phyloP scores from a whole-genome alignment of 2,797 vertebrate genomes.

The Xyrichtys novacula region DNA sequence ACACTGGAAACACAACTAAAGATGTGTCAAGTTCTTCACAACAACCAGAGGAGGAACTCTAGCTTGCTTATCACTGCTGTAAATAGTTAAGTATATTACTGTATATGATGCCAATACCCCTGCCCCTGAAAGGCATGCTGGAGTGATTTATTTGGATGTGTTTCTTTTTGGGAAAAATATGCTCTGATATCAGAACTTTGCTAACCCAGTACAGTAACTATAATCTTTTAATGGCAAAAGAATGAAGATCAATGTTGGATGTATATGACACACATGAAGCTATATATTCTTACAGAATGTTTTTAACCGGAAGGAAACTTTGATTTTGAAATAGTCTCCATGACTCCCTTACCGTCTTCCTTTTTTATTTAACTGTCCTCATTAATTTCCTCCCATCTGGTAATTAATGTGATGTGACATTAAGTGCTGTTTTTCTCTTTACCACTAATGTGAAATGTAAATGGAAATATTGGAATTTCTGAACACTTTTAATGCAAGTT shows the following conservation, averaged over 20 bases:
- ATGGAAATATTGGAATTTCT: constrained; percentile 40
- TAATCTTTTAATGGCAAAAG: constrained; percentile 44
- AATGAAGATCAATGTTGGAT: constrained; percentile 53
- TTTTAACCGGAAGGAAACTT: constrained; percentile 38
- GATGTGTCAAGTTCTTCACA: constrained; percentile 48
- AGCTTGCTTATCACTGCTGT: constrained; percentile 75
- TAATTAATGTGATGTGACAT: constrained; percentile 55
- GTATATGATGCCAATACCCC: constrained; percentile 57
- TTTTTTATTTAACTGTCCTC: constrained; percentile 18
- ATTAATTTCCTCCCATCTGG: constrained; percentile 27
- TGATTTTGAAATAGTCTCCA: constrained; percentile 47
- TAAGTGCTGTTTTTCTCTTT: constrained; percentile 51
- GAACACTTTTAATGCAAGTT: constrained; percentile 37
- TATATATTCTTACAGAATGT: constrained; percentile 47
- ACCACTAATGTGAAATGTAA: constrained; percentile 57
- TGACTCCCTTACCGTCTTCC: constrained; percentile 25
- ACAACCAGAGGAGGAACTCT: constrained; percentile 50
- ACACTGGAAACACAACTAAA: constrained; percentile 62
- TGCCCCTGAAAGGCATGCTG: constrained; percentile 64
- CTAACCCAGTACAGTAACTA: constrained; percentile 31
- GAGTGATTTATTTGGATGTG: constrained; percentile 56
- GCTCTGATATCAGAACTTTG: constrained; percentile 40
- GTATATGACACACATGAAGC: constrained; percentile 48
- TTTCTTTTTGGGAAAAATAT: constrained; percentile 48
- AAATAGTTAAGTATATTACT: constrained; percentile 74